These are phyloP conservation scores for Datnioides undecimradiatus DNA, from an alignment of 2,113 vertebrate species.

Conservation along the genomic window DNA sequence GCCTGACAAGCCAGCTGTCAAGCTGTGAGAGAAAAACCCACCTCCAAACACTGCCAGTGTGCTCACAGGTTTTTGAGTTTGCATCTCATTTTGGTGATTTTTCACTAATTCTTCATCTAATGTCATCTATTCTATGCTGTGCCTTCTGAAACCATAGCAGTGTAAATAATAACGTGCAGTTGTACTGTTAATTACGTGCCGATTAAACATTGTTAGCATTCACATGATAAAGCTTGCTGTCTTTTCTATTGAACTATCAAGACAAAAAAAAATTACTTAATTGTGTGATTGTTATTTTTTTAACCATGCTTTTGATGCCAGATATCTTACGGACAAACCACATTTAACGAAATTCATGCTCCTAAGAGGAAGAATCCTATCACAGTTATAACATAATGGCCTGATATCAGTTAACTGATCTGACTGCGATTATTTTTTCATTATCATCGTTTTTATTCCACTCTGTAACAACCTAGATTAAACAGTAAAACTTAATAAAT, in stretches of 20 bases:
- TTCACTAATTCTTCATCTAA: not conserved
- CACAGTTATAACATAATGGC: no score
- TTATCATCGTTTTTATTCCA: no score
- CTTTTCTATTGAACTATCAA: not conserved
- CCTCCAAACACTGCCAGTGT: not conserved
- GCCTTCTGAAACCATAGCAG: conserved; percentile 2
- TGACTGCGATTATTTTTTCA: not conserved
- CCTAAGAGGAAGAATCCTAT: not conserved
- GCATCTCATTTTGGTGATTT: not conserved
- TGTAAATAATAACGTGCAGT: not conserved
- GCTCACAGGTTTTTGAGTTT: not conserved
- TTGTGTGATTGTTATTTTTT: not conserved
- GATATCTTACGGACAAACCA: no score
- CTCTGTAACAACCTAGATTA: no score
- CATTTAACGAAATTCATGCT: not conserved
- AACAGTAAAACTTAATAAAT: not conserved
- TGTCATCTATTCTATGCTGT: not conserved
- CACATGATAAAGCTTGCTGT: not conserved
- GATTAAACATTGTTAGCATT: not conserved
- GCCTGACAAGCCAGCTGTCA: conserved; percentile 64
- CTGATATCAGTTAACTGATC: no score
- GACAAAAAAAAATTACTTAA: not conserved
- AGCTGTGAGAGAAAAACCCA: conserved; percentile 69
- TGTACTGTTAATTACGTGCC: not conserved
- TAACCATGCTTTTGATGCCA: not conserved